phyloP scores from a whole-genome alignment of 2,113 vertebrate genomes.

The Panthera tigris region DNA sequence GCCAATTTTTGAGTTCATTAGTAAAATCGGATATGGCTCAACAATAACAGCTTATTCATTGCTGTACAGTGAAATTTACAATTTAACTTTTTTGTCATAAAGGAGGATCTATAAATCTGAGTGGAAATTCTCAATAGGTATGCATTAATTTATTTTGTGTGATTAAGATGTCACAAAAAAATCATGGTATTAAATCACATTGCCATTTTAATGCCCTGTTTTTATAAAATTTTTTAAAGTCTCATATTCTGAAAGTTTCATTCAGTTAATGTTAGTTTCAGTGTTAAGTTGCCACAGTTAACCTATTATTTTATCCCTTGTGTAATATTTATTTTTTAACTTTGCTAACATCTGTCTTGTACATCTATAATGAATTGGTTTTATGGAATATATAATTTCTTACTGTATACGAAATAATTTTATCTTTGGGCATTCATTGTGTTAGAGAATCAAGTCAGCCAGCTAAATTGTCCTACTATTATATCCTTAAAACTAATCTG shows the following conservation, averaged over 20 bases:
- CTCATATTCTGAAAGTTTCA: constrained; percentile 30
- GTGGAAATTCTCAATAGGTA: constrained; percentile 49
- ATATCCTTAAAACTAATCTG: constrained; percentile 65
- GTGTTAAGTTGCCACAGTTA: constrained; percentile 29
- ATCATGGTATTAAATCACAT: constrained; percentile 57
- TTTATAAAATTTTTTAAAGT: constrained; percentile 50
- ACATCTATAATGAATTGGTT: constrained; percentile 72
- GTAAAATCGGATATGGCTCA: background rate
- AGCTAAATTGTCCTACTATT: constrained; percentile 61
- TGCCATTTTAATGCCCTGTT: constrained; percentile 62
- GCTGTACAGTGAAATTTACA: constrained; percentile 30
- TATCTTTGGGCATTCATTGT: constrained; percentile 59
- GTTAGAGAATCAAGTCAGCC: constrained; percentile 67
- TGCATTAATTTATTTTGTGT: constrained; percentile 51
- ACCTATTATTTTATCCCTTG: constrained; percentile 59
- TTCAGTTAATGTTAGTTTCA: constrained; percentile 42
- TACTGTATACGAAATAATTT: constrained; percentile 58
- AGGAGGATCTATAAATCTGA: constrained; percentile 7
- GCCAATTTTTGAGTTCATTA: constrained; percentile 35
- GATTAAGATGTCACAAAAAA: constrained; percentile 52
- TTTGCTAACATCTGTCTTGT: constrained; percentile 44
- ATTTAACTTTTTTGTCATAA: constrained; percentile 33
- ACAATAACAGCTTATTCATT: background rate
- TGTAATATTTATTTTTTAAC: constrained; percentile 64
- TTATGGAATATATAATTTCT: constrained; percentile 62